Evolutionary conservation across 2,113 vertebrate genomes (phyloP), one percentile per base, ranked within the genome.

Genomic region (Chiloscyllium plagiosum): DNA sequence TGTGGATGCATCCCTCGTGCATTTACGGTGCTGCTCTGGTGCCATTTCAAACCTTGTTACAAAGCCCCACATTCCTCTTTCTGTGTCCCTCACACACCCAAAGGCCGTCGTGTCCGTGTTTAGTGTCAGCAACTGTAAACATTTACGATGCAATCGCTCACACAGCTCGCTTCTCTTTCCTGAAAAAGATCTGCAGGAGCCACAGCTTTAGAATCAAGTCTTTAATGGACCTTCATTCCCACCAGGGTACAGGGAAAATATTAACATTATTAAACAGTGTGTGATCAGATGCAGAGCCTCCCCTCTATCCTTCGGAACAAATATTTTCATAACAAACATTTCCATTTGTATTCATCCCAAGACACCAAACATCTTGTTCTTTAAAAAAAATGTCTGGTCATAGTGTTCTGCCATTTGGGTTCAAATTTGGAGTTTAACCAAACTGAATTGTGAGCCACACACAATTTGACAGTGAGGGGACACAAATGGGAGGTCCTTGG

Each of bases 1-100:
- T 37, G 92, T 95, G 56, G 95, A 96, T 96, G 96, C 1, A 86
- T 24, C 95, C 96, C 96, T 96, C 96, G 29, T 96, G 96, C 65
- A 8, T 70, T 96, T 56, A 95, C 68, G 89, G 12, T 0, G 65
- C 78, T 42, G 0, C 26, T 86, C 2, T 0, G 2, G 96, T 94
- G 96, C 96, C 93, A 95, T 96, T 97, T 96, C 72, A 86, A 72
- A 0, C 13, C 17, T 76, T 37, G 96, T 96, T 95, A 83, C n/a
- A 0, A 0, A 0, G 95, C 65, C 95, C 80, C 65, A 85, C 96
- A 80, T 96, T 96, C 96, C 96, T 96, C 96, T 96, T 96, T 10
- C 1, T n/a, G 8, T 96, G 97, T 96, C 95, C 37, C 29, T 50
- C 68, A 72, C 94, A 61, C 6, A 95, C n/a, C 69, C 95, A 89